Evolutionary conservation across 2,888 invertebrate genomes (phyloP).

Genomic region (Ochropleura plecta): DNA sequence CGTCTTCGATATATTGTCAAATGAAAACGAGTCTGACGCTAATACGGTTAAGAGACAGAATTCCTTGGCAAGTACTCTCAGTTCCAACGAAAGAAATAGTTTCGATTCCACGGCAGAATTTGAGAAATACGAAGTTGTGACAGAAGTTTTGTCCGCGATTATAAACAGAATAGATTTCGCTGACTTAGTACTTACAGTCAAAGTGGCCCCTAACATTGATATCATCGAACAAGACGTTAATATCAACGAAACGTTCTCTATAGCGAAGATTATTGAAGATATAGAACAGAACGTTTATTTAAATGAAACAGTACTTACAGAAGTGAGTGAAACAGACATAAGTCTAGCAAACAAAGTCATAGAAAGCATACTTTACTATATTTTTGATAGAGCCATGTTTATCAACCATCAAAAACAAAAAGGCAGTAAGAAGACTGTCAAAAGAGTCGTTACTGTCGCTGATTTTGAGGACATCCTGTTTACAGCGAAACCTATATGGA

Average conservation of each 20-base stretch:
- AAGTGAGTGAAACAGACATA: slow-evolving; percentile 74
- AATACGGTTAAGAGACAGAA: slow-evolving; percentile 63
- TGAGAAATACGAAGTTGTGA: slow-evolving; percentile 82
- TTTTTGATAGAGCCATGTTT: slow-evolving; percentile 79
- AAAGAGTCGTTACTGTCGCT: slow-evolving; percentile 82
- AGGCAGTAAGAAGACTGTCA: slow-evolving; percentile 65
- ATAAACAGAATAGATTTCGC: slow-evolving; percentile 75
- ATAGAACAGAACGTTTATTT: slow-evolving; percentile 74
- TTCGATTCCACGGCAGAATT: slow-evolving; percentile 86
- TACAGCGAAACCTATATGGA: slow-evolving; percentile 77
- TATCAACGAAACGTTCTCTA: slow-evolving; percentile 76
- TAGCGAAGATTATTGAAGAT: slow-evolving; percentile 80
- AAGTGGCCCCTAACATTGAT: slow-evolving; percentile 6
- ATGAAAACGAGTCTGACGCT: slow-evolving; percentile 44
- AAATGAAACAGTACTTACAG: slow-evolving; percentile 77
- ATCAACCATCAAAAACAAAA: slow-evolving; percentile 68
- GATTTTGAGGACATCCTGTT: slow-evolving; percentile 84
- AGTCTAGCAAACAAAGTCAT: slow-evolving; percentile 74
- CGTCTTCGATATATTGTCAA: slow-evolving; percentile 52
- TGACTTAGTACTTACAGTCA: slow-evolving; percentile 22
- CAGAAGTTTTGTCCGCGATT: slow-evolving; percentile 77
- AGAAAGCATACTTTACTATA: slow-evolving; percentile 82
- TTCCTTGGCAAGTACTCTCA: slow-evolving; percentile 71
- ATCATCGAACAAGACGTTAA: slow-evolving; percentile 5
- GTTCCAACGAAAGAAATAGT: slow-evolving; percentile 75